Evolutionary conservation across 92 coral and sea anemone species (phyloP), one percentile per base, ranked within the genome.

Genomic region (Zoanthus gigantus): DNA sequence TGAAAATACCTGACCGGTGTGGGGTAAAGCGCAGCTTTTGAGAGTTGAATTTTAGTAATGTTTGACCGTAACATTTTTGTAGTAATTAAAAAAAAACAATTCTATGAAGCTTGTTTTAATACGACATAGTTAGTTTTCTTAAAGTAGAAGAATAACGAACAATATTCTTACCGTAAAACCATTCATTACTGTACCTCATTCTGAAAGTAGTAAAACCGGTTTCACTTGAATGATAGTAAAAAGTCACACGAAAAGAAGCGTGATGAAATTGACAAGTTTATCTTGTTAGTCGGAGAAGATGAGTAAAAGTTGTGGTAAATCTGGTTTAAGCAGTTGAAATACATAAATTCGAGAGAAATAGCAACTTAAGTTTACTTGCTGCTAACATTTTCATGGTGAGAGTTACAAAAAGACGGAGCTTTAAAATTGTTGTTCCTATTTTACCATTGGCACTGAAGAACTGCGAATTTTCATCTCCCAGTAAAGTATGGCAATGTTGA

Each of bases 401-500:
- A 47, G 29, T 9, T 30, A 4, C 48, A 63, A 32, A 46, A 57
- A 65, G 63, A 65, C 54, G 30, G 75, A 30, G 60, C 63, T 10
- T 28, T 9, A 28, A 60, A 65, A 65, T 9, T 50, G 47, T 8
- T 11, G 23, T 48, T 10, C 23, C 32, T n/a, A 9, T 10, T 71
- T 44, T 29, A n/a, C 46, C 4, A 60, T 1, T 50, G n/a, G 32
- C 17, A 13, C 65, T 53, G 85, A 31, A 32, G 60, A 42, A 69
- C n/a, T 58, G 71, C 34, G 15, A 45, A 57, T 79, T 65, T 81
- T 67, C 58, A 81, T 73, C 30, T 65, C 23, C 29, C 72, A 81
- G 54, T 48, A 29, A 34, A 84, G 95, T 94, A 93, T 89, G 93
- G 42, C 93, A 96, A 95, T 91, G 87, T 78, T 95, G 87, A 78